These are phyloP conservation scores for Berghia stephanieae DNA, from an alignment of 1,140 invertebrate species.

Conservation along the genomic window DNA sequence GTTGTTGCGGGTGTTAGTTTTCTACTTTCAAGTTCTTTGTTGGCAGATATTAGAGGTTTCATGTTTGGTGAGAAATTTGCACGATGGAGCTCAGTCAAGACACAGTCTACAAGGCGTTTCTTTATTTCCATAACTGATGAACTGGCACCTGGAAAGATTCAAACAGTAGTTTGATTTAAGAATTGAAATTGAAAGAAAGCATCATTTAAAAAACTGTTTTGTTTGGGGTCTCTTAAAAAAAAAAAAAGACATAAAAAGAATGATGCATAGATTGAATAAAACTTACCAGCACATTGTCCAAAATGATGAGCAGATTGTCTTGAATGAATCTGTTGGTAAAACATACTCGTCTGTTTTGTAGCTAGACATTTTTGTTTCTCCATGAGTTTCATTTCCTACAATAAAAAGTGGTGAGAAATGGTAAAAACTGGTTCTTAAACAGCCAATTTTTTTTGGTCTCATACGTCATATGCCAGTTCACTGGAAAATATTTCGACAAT, in stretches of 20 bases:
- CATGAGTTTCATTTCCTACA: conserved; percentile 47
- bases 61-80: conserved; percentile 48
- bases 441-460: no score
- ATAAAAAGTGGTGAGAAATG: no score
- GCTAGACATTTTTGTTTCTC: conserved; percentile 43
- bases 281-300: conserved; percentile 52
- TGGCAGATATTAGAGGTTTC: conserved; percentile 23
- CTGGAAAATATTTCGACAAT: no score
- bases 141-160: conserved; percentile 45
- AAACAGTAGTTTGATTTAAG: not conserved
- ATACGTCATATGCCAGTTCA: no score
- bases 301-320: conserved; percentile 48
- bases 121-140: conserved; percentile 52
- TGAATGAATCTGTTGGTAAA: conserved; percentile 40
- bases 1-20: not conserved
- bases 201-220: no score
- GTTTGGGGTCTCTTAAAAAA: no score
- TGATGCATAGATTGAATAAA: not conserved
- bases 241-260: not conserved
- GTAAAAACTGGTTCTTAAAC: no score
- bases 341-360: conserved; percentile 41
- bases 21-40: conserved; percentile 24
- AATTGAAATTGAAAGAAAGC: not conserved
- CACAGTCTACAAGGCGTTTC: conserved; percentile 43
- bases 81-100: conserved; percentile 49